Base-by-base conservation (phyloP, 2,797 vertebrate genomes). In the Eulemur albifrons region DNA sequence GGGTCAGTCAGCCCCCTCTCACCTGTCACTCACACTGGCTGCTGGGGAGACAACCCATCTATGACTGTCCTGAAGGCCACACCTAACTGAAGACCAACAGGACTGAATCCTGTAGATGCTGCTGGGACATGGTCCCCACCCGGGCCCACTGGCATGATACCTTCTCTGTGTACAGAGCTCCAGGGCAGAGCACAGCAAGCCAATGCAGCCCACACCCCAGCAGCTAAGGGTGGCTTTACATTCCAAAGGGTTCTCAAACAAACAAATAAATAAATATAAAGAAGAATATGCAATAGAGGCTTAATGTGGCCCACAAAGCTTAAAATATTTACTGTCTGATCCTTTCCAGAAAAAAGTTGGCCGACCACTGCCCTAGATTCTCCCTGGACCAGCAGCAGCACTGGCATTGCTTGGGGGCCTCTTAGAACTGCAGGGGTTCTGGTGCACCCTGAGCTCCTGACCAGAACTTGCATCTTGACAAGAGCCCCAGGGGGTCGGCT, bases 311-410 rank as follows among this genome's bases (percentile, higher is more conserved):
- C 69, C 30, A 43, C 35, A 73, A 61, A 77, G 30, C 20, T 84
- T 79, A 43, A 92, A 80, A 40, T 91, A 61, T 65, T 86, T 52
- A 32, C 52, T 43, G 4, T 20, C 23, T 15, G 25, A 17, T 27
- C 21, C 59, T 70, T 96, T 35, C 52, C 48, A 86, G 40, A 75
- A 45, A 52, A 73, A 35, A 13, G 5, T 73, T 84, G 76, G 43
- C 25, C 4, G 4, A 52, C 3, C 0, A 8, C 38, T 88, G 9
- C 63, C 79, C 72, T 59, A 5, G 17, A 69, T 27, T 30, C 54
- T 81, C 50, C 15, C 3, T 0, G 0, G 0, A 2, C 38, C 27
- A 32, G n/a, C 2, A n/a, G 32, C 30, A 32, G 61, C 13, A 5
- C 0, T 52, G 63, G n/a, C 1, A 2, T 52, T 6, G 11, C 25